Percentiles rank a stretch among this genome's conserved stretches.
phyloP scores from a whole-genome alignment of 92 coral and sea anemone species.

The Bergia sp. region DNA sequence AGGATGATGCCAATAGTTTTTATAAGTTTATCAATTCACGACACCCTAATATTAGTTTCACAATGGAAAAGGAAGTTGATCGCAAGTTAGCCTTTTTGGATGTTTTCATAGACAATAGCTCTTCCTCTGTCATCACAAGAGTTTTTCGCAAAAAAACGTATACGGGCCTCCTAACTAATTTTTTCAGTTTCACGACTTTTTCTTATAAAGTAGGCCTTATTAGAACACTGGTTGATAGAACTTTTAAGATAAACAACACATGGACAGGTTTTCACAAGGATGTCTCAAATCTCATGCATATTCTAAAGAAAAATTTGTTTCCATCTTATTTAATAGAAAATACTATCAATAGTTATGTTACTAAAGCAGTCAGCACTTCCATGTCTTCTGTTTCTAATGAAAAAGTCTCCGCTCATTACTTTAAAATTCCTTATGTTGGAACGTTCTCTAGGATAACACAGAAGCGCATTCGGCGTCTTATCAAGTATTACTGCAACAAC shows the following conservation, averaged over 20 bases:
- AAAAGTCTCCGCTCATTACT: neutral
- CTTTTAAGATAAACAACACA: slow-evolving; percentile 6
- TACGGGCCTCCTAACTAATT: neutral
- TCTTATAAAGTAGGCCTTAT: neutral
- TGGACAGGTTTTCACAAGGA: neutral
- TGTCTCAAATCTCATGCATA: neutral
- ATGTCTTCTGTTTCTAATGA: too few species aligned
- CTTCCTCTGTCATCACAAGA: neutral
- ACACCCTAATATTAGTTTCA: slow-evolving; percentile 45
- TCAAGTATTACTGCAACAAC: neutral
- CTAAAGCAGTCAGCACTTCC: too few species aligned
- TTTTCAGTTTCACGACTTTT: neutral
- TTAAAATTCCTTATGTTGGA: neutral
- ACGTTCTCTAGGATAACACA: neutral
- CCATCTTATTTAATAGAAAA: neutral
- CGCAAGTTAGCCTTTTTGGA: slow-evolving; percentile 47
- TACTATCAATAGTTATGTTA: neutral
- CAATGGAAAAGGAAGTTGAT: slow-evolving; percentile 31
- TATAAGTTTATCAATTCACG: slow-evolving; percentile 14
- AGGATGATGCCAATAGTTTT: neutral
- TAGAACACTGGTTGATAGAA: neutral
- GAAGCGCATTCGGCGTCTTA: neutral
- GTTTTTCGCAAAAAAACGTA: neutral
- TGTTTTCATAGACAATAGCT: slow-evolving; percentile 28
- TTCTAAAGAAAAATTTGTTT: neutral